Conservation (phyloP, 2,113 vertebrate genomes). For the Eira barbara region DNA sequence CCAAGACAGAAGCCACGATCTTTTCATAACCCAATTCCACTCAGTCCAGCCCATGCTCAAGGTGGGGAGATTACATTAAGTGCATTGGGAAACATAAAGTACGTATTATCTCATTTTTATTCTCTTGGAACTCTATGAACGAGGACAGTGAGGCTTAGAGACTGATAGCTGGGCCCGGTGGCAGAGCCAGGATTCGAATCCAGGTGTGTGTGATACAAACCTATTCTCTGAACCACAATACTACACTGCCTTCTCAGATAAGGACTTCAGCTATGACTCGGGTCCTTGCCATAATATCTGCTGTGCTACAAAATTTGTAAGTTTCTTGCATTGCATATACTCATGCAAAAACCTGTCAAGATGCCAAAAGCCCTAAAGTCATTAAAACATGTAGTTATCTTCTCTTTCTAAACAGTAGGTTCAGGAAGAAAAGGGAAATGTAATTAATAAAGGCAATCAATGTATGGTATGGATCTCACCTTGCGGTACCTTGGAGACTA, state of each 20-base stretch:
- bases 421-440: conserved; percentile 57
- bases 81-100: background rate
- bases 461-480: conserved; percentile 46
- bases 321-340: background rate
- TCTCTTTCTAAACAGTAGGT: conserved; percentile 27
- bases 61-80: background rate
- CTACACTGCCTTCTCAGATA: background rate
- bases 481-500: background rate
- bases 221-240: background rate
- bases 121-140: background rate
- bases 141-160: background rate
- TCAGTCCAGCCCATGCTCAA: background rate
- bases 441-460: conserved; percentile 45
- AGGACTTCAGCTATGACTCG: conserved; percentile 16
- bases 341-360: background rate
- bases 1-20: background rate
- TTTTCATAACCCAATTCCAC: background rate
- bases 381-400: conserved; percentile 10
- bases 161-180: background rate
- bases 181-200: background rate
- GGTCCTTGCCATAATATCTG: background rate
- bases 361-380: conserved; percentile 47
- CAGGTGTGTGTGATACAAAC: conserved; percentile 10
- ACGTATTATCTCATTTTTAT: background rate
- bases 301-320: conserved; percentile 26